A percentile compares a stretch with the other conserved stretches of the same genome.
These are phyloP conservation scores for Galerucella calmariensis DNA, from an alignment of 2,888 invertebrate species.

Conservation along the genomic window DNA sequence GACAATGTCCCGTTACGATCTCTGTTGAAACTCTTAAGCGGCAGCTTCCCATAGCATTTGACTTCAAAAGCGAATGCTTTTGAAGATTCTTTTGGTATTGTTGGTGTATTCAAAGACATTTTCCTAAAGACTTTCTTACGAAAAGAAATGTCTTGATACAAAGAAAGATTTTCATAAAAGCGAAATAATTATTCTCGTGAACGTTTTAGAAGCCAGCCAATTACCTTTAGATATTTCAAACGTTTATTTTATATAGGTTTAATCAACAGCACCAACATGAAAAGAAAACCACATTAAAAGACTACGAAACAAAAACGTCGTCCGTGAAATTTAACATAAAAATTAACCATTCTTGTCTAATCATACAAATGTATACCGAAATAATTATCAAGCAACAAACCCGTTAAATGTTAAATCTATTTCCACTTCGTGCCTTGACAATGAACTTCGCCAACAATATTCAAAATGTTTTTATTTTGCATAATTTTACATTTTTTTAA, in stretches of 20 bases:
- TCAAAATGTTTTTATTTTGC: not conserved
- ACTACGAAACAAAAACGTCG: not conserved
- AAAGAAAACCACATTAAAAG: not conserved
- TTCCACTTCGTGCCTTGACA: slow-evolving; percentile 9
- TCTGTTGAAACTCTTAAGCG: too few species aligned
- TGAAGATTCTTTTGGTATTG: too few species aligned
- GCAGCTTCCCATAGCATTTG: too few species aligned
- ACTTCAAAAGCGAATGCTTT: too few species aligned
- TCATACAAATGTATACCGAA: slow-evolving; percentile 2
- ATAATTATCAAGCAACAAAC: slow-evolving; percentile 5
- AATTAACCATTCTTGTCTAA: slow-evolving; percentile 9
- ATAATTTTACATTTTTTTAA: slow-evolving; percentile 3
- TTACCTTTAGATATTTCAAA: not conserved
- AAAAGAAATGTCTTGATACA: not conserved
- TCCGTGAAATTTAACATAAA: slow-evolving; percentile 1
- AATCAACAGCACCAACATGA: not conserved
- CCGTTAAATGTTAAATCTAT: not conserved
- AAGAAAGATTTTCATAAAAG: not conserved
- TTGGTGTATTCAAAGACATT: too few species aligned
- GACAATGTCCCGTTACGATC: too few species aligned
- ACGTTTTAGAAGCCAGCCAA: not conserved
- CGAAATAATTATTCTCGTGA: not conserved
- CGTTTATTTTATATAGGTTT: not conserved
- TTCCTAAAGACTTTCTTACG: too few species aligned
- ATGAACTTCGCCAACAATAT: not conserved